Conservation (phyloP, 2,888 invertebrate genomes). For the Trissoscelio sp. region DNA sequence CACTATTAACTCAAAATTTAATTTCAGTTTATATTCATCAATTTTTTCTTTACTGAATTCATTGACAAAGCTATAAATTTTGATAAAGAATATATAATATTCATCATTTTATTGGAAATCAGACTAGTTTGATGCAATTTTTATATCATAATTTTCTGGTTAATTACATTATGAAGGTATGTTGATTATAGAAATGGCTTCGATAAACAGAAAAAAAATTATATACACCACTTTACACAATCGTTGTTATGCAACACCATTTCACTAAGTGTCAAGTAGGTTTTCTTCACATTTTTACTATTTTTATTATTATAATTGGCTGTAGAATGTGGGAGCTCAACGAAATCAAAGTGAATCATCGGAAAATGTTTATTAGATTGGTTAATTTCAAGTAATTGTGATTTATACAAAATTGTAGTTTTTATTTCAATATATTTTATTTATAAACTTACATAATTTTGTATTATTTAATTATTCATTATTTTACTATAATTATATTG, state of each 20-base stretch:
- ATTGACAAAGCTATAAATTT: background rate
- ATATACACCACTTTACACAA: conserved; percentile 19
- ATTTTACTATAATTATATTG: no score
- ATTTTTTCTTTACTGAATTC: background rate
- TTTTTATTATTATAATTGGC: background rate
- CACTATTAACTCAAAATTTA: background rate
- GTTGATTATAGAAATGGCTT: conserved; percentile 6
- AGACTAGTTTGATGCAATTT: no score
- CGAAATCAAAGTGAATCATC: background rate
- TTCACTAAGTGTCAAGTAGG: conserved; percentile 20
- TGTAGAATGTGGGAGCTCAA: background rate
- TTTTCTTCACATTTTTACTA: conserved; percentile 2
- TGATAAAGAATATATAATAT: background rate
- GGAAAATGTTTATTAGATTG: background rate
- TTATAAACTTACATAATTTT: background rate
- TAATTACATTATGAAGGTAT: conserved; percentile 22
- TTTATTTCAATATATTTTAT: background rate
- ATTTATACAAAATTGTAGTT: background rate
- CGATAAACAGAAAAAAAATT: conserved; percentile 1
- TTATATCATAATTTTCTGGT: no score
- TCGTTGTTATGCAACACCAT: conserved; percentile 23
- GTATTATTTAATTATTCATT: background rate
- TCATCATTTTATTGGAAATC: no score
- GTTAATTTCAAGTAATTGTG: background rate
- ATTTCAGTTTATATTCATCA: background rate